These are phyloP conservation scores for Acanthosepion pharaonis DNA, from an alignment of 2,888 invertebrate genomes.

Conservation along the genomic window DNA sequence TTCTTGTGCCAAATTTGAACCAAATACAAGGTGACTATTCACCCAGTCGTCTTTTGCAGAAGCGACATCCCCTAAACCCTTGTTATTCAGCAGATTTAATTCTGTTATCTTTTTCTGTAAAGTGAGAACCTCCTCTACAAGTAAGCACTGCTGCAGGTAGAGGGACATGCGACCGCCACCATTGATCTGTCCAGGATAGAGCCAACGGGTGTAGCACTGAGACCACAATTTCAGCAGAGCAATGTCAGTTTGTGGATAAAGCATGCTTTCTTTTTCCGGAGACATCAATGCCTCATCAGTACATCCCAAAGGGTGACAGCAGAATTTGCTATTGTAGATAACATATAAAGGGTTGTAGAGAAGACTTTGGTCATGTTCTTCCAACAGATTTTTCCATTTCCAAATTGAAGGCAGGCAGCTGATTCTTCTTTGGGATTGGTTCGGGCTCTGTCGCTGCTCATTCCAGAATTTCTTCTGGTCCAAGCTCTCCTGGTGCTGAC, in stretches of 20 bases:
- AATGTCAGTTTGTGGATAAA: constrained; percentile 57
- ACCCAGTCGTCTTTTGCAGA: constrained; percentile 54
- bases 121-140: constrained; percentile 74
- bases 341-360: constrained; percentile 88
- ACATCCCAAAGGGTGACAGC: constrained; percentile 49
- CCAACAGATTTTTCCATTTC: constrained; percentile 93
- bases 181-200: constrained; percentile 85
- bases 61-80: constrained; percentile 40
- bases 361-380: constrained; percentile 84
- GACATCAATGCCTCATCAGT: constrained; percentile 48
- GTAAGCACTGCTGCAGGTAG: constrained; percentile 73
- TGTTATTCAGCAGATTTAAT: constrained; percentile 53
- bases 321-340: constrained; percentile 53
- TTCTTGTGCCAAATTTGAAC: constrained; percentile 55
- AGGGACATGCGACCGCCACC: constrained; percentile 79
- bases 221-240: constrained; percentile 82
- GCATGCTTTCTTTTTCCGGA: constrained; percentile 44
- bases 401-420: constrained; percentile 78
- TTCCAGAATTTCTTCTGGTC: constrained; percentile 74
- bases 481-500: constrained; percentile 83
- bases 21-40: constrained; percentile 66
- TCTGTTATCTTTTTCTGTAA: constrained; percentile 66
- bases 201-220: constrained; percentile 92
- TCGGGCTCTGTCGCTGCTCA: not conserved
- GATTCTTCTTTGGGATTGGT: not conserved